phyloP scores from a whole-genome alignment of 2,888 invertebrate genomes.

The Cataglyphis cursor region DNA sequence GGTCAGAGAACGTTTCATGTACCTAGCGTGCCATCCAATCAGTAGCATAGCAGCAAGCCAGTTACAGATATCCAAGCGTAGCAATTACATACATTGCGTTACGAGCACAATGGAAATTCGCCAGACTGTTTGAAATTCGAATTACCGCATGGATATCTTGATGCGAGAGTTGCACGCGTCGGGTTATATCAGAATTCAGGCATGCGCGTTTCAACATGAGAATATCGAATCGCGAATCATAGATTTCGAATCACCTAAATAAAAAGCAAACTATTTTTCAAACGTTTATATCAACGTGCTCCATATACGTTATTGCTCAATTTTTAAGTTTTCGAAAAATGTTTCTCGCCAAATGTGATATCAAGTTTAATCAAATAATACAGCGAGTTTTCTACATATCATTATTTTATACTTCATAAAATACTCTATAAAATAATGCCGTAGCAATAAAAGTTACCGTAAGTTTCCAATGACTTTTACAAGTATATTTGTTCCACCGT shows the following conservation, averaged over 20 bases:
- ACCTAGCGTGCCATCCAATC: conserved; percentile 69
- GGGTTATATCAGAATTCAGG: conserved; percentile 70
- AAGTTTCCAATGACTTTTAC: not conserved
- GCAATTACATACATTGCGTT: conserved; percentile 82
- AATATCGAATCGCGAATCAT: conserved; percentile 62
- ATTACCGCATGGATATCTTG: conserved; percentile 83
- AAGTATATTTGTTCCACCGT: not conserved
- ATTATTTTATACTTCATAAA: conserved; percentile 11
- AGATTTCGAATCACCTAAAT: conserved; percentile 47
- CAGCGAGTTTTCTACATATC: not conserved
- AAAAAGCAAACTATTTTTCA: conserved; percentile 42
- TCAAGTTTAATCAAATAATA: not conserved
- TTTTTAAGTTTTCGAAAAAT: not conserved
- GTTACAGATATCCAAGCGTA: conserved; percentile 76
- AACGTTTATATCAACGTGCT: conserved; percentile 3
- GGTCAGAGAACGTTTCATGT: conserved; percentile 61
- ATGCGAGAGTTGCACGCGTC: conserved; percentile 75
- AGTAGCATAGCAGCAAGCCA: conserved; percentile 75
- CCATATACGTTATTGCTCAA: not conserved
- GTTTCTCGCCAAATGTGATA: not conserved
- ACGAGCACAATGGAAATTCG: conserved; percentile 83
- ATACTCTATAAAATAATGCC: not conserved
- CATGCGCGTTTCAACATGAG: conserved; percentile 59
- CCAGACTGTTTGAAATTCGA: conserved; percentile 85
- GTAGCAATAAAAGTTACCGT: not conserved